These are phyloP conservation scores for Galago senegalensis DNA, from an alignment of 2,797 vertebrate species.

Conservation along the genomic window DNA sequence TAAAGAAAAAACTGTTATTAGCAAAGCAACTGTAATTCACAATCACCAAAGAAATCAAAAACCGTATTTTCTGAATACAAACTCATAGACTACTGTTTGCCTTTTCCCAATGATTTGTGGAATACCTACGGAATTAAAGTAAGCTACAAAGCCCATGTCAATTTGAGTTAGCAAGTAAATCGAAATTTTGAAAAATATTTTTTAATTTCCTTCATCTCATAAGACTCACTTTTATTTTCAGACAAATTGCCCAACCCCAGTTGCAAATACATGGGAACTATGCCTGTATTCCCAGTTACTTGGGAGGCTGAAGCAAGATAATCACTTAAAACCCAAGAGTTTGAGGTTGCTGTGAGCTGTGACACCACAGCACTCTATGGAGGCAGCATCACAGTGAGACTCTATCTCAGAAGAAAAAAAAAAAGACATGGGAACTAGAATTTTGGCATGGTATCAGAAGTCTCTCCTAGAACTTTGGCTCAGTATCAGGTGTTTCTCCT, in stretches of 20 bases:
- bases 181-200: neutral
- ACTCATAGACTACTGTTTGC: neutral
- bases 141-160: neutral
- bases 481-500: neutral
- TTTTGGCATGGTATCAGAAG: neutral
- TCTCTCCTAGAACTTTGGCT: neutral
- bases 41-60: conserved; percentile 31
- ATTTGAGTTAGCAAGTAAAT: conserved; percentile 14
- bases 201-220: neutral
- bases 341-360: too few species aligned
- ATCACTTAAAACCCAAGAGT: too few species aligned
- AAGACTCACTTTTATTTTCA: neutral
- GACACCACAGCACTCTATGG: too few species aligned
- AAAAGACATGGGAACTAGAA: neutral
- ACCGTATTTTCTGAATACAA: conserved; percentile 1
- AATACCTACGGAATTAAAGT: neutral
- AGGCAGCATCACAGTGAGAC: too few species aligned
- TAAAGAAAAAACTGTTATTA: neutral
- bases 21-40: conserved; percentile 26
- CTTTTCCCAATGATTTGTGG: neutral
- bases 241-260: neutral
- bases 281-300: too few species aligned
- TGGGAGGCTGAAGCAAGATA: too few species aligned
- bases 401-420: too few species aligned
- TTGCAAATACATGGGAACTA: neutral